Evolutionary conservation across 2,113 vertebrate genomes (phyloP).

Genomic region (Ciconia maguari): DNA sequence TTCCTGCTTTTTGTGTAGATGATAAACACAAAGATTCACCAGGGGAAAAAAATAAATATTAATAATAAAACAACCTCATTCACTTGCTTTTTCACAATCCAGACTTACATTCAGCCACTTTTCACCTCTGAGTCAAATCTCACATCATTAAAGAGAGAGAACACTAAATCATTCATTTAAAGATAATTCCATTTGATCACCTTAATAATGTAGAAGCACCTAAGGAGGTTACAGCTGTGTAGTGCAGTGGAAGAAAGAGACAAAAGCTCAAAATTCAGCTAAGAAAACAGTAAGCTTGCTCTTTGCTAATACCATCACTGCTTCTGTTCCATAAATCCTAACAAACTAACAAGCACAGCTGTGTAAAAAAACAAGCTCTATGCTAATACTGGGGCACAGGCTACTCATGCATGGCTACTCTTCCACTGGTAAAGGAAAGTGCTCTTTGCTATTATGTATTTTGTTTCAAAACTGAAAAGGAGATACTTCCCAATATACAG

Average conservation of each 20-base stretch:
- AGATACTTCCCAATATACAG: neutral
- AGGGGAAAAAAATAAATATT: neutral
- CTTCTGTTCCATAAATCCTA: neutral
- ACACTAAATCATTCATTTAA: neutral
- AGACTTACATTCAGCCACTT: neutral
- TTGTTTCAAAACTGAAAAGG: neutral
- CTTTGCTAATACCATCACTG: neutral
- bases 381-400: neutral
- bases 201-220: neutral
- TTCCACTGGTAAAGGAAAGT: neutral
- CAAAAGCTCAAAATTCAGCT: neutral
- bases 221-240: neutral
- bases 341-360: neutral
- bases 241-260: neutral
- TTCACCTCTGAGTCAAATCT: neutral
- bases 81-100: neutral
- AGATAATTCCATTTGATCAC: neutral
- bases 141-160: neutral
- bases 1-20: neutral
- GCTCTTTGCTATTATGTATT: neutral
- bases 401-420: neutral
- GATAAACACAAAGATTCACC: neutral
- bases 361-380: neutral
- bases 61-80: neutral
- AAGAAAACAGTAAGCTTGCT: neutral